Conservation (phyloP, 2,113 vertebrate species). For the Myrmecobius fasciatus region DNA sequence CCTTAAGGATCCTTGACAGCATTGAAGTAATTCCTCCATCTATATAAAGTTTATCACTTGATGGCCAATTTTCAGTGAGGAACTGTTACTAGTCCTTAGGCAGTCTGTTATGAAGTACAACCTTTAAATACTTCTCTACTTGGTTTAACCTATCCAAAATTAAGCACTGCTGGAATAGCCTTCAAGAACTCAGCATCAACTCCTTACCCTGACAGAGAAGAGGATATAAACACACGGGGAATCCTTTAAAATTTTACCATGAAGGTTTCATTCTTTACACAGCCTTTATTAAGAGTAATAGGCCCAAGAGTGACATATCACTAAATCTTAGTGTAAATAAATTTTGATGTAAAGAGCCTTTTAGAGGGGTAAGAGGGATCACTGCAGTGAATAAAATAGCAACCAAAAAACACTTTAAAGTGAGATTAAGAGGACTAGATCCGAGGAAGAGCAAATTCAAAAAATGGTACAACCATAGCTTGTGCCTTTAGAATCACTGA, state of each 20-base stretch:
- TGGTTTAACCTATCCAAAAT: background rate
- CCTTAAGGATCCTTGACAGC: background rate
- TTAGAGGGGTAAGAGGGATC: background rate
- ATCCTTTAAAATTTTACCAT: slow-evolving; percentile 21
- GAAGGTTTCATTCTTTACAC: background rate
- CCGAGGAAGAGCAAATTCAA: background rate
- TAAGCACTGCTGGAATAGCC: background rate
- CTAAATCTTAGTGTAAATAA: slow-evolving; percentile 18
- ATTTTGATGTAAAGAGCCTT: background rate
- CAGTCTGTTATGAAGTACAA: background rate
- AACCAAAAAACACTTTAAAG: background rate
- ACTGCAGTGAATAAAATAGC: background rate
- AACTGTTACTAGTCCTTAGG: background rate
- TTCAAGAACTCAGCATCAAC: background rate
- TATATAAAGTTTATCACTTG: background rate
- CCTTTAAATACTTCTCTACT: background rate
- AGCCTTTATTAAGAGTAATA: slow-evolving; percentile 32
- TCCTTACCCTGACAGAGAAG: background rate
- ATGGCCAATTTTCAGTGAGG: background rate
- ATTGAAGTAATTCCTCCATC: background rate
- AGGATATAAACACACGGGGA: background rate
- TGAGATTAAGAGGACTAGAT: background rate
- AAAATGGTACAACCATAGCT: background rate
- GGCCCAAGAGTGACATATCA: background rate
- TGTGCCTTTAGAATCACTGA: background rate